Evolutionary conservation across 2,888 invertebrate species (phyloP).

Genomic region (Gerris lacustris): DNA sequence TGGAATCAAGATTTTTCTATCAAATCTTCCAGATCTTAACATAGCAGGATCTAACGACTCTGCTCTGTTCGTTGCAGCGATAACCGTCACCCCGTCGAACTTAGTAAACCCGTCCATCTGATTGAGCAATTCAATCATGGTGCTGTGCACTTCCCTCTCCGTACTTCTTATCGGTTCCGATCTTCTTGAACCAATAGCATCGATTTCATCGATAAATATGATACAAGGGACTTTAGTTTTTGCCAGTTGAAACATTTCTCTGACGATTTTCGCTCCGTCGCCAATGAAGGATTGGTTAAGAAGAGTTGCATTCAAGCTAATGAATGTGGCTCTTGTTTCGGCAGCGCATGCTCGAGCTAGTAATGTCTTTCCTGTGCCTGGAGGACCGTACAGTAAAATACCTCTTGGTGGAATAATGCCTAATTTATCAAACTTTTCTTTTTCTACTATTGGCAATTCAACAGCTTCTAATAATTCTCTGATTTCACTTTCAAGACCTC

Average conservation of each 20-base stretch:
- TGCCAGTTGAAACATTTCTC: conserved; percentile 94
- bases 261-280: conserved; percentile 86
- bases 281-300: conserved; percentile 98
- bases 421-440: conserved; percentile 88
- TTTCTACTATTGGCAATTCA: conserved; percentile 96
- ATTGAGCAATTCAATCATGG: conserved; percentile 94
- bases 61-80: conserved; percentile 95
- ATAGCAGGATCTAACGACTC: conserved; percentile 96
- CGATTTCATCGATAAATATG: conserved; percentile 96
- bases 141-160: conserved; percentile 94
- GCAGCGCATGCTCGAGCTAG: conserved; percentile 95
- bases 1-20: conserved; percentile 96
- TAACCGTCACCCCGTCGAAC: conserved; percentile 93
- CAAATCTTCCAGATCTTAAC: conserved; percentile 84
- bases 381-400: conserved; percentile 71
- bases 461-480: conserved; percentile 89
- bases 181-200: conserved; percentile 83
- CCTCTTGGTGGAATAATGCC: conserved; percentile 98
- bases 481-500: conserved; percentile 96
- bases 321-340: conserved; percentile 95
- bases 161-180: conserved; percentile 98
- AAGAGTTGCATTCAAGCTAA: conserved; percentile 94
- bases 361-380: conserved; percentile 41
- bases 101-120: conserved; percentile 97
- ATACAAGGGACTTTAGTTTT: conserved; percentile 97